These are phyloP conservation scores for Thera obeliscata DNA, from an alignment of 2,888 invertebrate species.

Conservation along the genomic window DNA sequence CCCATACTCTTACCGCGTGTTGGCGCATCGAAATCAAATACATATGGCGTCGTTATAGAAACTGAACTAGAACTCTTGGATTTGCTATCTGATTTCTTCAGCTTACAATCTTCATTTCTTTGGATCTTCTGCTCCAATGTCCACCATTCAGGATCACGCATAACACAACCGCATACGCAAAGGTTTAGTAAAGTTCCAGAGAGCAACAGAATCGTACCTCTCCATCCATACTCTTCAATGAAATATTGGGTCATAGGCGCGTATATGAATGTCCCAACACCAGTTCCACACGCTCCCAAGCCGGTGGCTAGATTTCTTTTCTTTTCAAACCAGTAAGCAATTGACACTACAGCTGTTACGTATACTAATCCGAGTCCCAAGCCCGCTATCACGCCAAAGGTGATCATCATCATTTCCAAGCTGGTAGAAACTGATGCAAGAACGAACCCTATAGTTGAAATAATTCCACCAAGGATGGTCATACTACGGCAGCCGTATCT, in stretches of 20 bases:
- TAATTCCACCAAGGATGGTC: conserved; percentile 89
- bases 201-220: conserved; percentile 91
- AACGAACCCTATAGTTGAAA: conserved; percentile 90
- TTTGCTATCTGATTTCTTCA: conserved; percentile 63
- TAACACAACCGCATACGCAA: conserved; percentile 93
- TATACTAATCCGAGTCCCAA: conserved; percentile 93
- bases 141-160: conserved; percentile 95
- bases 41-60: conserved; percentile 79
- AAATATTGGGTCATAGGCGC: conserved; percentile 93
- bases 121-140: conserved; percentile 85
- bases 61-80: conserved; percentile 79
- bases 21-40: conserved; percentile 64
- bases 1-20: conserved; percentile 68
- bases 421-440: conserved; percentile 88
- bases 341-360: conserved; percentile 95
- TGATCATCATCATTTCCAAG: conserved; percentile 91
- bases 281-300: conserved; percentile 94
- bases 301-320: conserved; percentile 94
- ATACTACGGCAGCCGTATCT: conserved; percentile 92
- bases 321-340: conserved; percentile 97
- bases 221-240: conserved; percentile 92
- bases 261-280: conserved; percentile 94
- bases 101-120: conserved; percentile 54
- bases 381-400: conserved; percentile 93
- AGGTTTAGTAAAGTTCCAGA: conserved; percentile 93